phyloP scores from a whole-genome alignment of 2,113 vertebrate genomes.

The Crotalus viridis region DNA sequence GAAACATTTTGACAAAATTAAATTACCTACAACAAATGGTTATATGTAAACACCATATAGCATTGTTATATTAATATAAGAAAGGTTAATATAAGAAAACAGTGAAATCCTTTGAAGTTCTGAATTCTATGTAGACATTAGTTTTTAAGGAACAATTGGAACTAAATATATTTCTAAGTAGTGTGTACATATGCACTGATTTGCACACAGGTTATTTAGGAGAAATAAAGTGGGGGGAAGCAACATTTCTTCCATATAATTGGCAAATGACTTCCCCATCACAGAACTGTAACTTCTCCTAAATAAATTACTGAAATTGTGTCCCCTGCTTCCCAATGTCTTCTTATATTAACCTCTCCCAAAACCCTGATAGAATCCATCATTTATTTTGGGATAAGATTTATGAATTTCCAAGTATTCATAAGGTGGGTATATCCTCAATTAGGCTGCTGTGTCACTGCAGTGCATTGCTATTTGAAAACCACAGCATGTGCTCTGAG shows the following conservation, averaged over 20 bases:
- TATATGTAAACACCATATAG: too few species aligned
- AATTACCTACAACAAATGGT: neutral
- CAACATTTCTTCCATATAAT: conserved; percentile 5
- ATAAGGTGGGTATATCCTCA: neutral
- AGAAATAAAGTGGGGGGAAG: neutral
- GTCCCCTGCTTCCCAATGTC: neutral
- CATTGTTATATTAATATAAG: neutral
- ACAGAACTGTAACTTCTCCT: neutral
- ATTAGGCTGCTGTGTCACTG: neutral
- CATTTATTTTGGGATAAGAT: neutral
- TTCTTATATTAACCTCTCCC: neutral
- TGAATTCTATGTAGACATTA: neutral
- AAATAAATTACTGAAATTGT: neutral
- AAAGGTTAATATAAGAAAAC: neutral
- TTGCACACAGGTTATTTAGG: neutral
- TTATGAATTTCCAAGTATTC: neutral
- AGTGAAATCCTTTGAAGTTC: neutral
- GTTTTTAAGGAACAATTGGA: neutral
- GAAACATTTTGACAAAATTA: neutral
- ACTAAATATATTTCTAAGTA: neutral
- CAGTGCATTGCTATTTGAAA: neutral
- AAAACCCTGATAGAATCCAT: neutral
- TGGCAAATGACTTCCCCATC: conserved; percentile 1
- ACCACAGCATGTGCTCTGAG: neutral
- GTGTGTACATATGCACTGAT: neutral